phyloP scores from a whole-genome alignment of 2,888 invertebrate genomes.

The Rhagium mordax region DNA sequence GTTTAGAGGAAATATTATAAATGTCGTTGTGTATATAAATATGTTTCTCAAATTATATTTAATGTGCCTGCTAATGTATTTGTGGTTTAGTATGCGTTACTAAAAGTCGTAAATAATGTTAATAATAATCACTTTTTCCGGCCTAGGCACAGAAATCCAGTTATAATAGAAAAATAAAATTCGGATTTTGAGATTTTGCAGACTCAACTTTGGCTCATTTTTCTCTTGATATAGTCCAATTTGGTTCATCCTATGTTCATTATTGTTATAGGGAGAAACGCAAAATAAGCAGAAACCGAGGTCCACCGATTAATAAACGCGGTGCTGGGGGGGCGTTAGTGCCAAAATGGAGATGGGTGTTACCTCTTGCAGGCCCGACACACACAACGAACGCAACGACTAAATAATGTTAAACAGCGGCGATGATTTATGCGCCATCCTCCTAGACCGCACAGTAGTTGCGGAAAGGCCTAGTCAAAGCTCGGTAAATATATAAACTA shows the following conservation, averaged over 20 bases:
- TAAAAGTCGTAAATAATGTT: too few species aligned
- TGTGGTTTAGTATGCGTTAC: background rate
- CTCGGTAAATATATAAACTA: constrained; percentile 60
- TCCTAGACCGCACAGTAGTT: constrained; percentile 50
- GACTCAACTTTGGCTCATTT: too few species aligned
- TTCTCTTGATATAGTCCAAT: too few species aligned
- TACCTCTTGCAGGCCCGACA: background rate
- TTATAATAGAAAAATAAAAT: too few species aligned
- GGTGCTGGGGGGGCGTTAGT: background rate
- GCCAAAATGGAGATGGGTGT: background rate
- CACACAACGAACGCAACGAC: too few species aligned
- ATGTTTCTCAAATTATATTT: background rate
- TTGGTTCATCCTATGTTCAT: too few species aligned
- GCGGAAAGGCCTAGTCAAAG: constrained; percentile 53
- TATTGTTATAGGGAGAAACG: too few species aligned
- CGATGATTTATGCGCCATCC: constrained; percentile 53
- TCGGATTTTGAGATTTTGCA: background rate
- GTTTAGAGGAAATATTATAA: constrained; percentile 20
- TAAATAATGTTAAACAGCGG: constrained; percentile 47
- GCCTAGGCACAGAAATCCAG: too few species aligned
- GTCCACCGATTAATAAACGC: too few species aligned
- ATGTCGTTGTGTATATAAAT: constrained; percentile 1
- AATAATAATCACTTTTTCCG: too few species aligned
- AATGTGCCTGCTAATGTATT: background rate
- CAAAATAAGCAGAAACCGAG: too few species aligned